Evolutionary conservation across 2,888 invertebrate genomes (phyloP), one percentile per base, ranked within the genome.

Genomic region (Hypselothyrea guttata): DNA sequence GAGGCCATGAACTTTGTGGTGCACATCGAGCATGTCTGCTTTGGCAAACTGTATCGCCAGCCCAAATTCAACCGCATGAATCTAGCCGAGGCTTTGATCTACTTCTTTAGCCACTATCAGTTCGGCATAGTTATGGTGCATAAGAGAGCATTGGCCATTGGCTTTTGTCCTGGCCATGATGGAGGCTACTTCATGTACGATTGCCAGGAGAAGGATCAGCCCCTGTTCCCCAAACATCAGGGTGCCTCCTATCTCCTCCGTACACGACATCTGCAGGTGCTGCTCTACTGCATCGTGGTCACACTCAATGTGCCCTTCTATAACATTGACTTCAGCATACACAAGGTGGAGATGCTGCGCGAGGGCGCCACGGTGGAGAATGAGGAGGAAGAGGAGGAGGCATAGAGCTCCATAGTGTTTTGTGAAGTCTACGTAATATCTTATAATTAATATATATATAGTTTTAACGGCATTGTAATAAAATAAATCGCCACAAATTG

Each of bases 181-280:
- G 81, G 87, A 9, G 93, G 93, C 8, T 94, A 93, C 77, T 94
- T 93, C 71, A 92, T 94, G 92, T 94, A 92, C 81, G 94, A 94
- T 75, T 93, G 93, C 69, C 93, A 93, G 86, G 92, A 92, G 60
- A 89, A 90, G 69, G 93, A 94, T 5, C 88, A 91, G 2, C 94
- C 93, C 0, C 86, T 93, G 74, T 94, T 93, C 79, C 88, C 91
- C 27, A 92, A 92, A 0, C 91, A 92, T 4, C 90, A 92, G 72
- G 92, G 92, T 2, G 90, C 91, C 7, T 90, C 93, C 0, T 94
- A 94, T 75, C 89, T 93, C 41, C 86, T 94, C 41, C 91, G 93
- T 66, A 92, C 93, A 65, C 91, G 91, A 45, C 91, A 92, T 65
- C 86, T 93, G 2, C 92, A 93, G 72, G 90, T 93, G 58, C 89